Evolutionary conservation across 2,797 vertebrate species (phyloP).

Genomic region (Sciurus vulgaris): DNA sequence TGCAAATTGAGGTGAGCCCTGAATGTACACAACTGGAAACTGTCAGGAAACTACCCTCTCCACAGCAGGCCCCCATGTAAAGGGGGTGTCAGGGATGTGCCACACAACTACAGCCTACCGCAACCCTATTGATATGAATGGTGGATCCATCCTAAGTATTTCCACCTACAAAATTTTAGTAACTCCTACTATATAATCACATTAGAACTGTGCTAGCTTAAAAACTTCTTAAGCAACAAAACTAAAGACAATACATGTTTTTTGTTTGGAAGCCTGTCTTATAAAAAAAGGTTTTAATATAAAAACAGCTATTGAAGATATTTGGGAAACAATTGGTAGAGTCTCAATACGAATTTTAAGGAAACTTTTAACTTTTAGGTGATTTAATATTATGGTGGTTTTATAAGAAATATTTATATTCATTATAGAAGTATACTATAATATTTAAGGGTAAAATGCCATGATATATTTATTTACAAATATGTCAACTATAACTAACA

Average conservation of each 20-base stretch:
- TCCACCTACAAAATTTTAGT: background rate
- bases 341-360: background rate
- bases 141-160: background rate
- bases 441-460: background rate
- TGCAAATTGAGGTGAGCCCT: background rate
- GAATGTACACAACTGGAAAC: background rate
- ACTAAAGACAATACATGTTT: background rate
- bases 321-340: background rate
- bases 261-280: background rate
- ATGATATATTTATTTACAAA: background rate
- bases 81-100: background rate
- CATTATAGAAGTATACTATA: background rate
- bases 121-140: background rate
- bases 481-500: background rate
- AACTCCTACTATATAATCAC: background rate
- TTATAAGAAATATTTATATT: background rate
- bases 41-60: background rate
- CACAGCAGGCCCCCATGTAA: background rate
- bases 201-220: background rate
- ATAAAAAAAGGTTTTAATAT: background rate
- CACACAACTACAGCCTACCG: background rate
- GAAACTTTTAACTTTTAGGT: background rate
- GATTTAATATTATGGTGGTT: background rate
- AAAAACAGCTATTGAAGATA: background rate
- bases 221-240: background rate